Evolutionary conservation across 2,113 vertebrate species (phyloP).

Genomic region (Mormyrus lacerda): DNA sequence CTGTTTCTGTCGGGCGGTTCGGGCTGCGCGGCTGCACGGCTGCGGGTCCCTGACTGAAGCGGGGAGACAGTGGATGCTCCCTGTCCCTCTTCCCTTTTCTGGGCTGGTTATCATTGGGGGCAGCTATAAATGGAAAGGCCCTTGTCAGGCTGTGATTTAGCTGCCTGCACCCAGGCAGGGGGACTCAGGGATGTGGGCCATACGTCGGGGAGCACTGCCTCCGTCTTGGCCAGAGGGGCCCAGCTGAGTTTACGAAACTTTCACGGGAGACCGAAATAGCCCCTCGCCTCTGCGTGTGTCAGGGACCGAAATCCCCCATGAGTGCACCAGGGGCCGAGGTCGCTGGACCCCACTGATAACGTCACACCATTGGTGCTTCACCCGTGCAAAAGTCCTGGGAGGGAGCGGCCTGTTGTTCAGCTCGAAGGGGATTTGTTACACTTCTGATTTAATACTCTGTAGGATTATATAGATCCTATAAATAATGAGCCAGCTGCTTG

Average conservation of each 20-base stretch:
- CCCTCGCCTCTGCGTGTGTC: neutral
- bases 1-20: neutral
- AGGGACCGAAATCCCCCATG: neutral
- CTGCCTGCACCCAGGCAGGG: slow-evolving; percentile 26
- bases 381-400: neutral
- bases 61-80: slow-evolving; percentile 37
- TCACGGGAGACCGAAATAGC: slow-evolving; percentile 54
- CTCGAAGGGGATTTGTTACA: neutral
- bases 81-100: slow-evolving; percentile 59
- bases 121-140: slow-evolving; percentile 61
- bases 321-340: neutral
- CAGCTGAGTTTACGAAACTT: slow-evolving; percentile 61
- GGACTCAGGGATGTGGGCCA: slow-evolving; percentile 17
- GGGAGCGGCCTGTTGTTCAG: neutral
- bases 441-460: neutral
- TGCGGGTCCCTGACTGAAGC: neutral
- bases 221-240: slow-evolving; percentile 32
- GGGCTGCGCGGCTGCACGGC: neutral
- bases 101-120: slow-evolving; percentile 55
- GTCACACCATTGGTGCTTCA: neutral
- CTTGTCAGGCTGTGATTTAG: slow-evolving; percentile 60
- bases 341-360: neutral
- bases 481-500: neutral
- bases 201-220: slow-evolving; percentile 11
- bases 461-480: neutral